Base-by-base conservation (phyloP, 1,140 invertebrate species). In the Pemphigus obesinymphae region DNA sequence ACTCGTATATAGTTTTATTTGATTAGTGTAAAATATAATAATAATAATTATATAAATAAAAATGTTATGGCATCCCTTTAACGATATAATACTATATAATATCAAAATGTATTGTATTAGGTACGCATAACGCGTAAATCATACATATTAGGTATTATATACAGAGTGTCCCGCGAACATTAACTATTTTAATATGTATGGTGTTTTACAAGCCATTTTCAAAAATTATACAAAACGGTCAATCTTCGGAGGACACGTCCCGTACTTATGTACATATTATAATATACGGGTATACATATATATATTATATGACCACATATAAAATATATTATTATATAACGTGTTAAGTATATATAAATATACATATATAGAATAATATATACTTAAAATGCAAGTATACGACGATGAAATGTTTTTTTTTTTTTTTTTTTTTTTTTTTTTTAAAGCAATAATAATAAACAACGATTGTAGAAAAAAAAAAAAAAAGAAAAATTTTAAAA, bases 1-100 rank as follows among this genome's bases (percentile, higher is more conserved):
- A n/a, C n/a, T n/a, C n/a, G n/a, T 61, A 37, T 40, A 66, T 40
- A 37, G 37, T 70, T 26, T 23, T 72, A 45, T 72, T 72, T 72
- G 68, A 72, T 72, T 72, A 72, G 43, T 72, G 26, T 72, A n/a
- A 29, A 68, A 6, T 29, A 61, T 55, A 43, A 26, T 43, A 40
- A 66, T 66, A 66, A 17, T 34, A 68, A 40, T 15, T 26, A 20
- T n/a, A 48, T 29, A 48, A 72, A 48, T 29, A 72, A 48, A 72
- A 72, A 72, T 48, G 68, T 72, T 72, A 72, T 72, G 68, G 68
- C 68, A 72, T 72, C 20, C 68, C 68, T 72, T 72, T 29, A 48
- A 72, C 26, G 23, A 72, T 72, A 48, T 48, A 26, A 72, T 31
- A 72, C 15, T 26, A 26, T 4, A 58, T 58, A 26, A 26, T 10